Conservation (phyloP, 2,113 vertebrate genomes). For the Tenrec ecaudatus region DNA sequence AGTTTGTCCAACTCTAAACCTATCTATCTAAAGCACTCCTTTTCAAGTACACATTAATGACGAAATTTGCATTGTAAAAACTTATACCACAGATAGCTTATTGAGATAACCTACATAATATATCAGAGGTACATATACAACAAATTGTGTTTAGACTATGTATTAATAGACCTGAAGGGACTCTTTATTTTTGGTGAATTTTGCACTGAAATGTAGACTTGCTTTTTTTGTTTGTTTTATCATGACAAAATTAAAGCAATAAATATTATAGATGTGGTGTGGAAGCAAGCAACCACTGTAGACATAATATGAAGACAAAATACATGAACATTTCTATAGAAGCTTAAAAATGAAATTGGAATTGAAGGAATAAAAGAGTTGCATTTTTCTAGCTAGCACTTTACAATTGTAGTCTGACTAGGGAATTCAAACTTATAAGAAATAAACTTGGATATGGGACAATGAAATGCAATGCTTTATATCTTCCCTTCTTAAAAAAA, state of each 20-base stretch:
- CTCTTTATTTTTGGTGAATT: slow-evolving; percentile 16
- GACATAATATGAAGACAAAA: neutral
- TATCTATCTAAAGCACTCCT: neutral
- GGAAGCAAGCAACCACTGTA: neutral
- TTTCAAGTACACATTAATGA: neutral
- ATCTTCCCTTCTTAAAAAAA: too few species aligned
- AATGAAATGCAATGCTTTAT: neutral
- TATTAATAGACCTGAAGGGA: neutral
- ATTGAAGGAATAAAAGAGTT: neutral
- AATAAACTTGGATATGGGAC: neutral
- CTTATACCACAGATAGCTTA: neutral
- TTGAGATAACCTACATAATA: neutral
- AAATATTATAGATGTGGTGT: neutral
- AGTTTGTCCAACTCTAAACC: neutral
- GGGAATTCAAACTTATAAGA: neutral
- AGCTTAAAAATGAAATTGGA: slow-evolving; percentile 32
- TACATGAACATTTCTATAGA: neutral
- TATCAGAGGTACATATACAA: neutral
- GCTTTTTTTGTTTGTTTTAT: slow-evolving; percentile 14
- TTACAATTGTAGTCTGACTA: neutral
- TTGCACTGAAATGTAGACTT: neutral
- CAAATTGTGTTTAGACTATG: neutral
- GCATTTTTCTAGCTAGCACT: neutral
- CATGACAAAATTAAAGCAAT: slow-evolving; percentile 45
- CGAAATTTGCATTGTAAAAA: neutral